Evolutionary conservation across 2,888 invertebrate species (phyloP).

Genomic region (Himalopsyche japonica): DNA sequence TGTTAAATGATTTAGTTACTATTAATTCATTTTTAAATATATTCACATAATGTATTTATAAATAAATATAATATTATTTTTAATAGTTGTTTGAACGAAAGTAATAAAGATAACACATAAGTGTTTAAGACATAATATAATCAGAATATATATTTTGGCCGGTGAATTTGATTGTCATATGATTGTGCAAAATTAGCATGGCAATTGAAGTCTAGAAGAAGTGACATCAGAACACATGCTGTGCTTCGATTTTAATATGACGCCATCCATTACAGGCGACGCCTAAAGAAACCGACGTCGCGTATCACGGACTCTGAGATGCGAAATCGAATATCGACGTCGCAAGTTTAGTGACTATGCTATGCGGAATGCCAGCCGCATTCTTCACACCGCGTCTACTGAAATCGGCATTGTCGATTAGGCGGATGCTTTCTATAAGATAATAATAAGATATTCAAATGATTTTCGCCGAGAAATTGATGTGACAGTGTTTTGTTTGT

Average conservation of each 20-base stretch:
- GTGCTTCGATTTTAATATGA: not conserved
- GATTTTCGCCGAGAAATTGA: not conserved
- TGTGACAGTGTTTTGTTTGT: too few species aligned
- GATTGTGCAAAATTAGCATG: not conserved
- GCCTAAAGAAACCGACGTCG: not conserved
- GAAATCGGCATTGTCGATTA: not conserved
- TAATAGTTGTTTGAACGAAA: too few species aligned
- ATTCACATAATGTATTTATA: too few species aligned
- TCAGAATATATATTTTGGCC: too few species aligned
- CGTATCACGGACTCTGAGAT: not conserved
- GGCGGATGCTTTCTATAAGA: not conserved
- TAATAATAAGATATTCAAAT: not conserved
- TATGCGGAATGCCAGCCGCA: not conserved
- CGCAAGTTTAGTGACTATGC: not conserved
- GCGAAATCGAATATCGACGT: not conserved
- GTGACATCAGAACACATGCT: constrained; percentile 4
- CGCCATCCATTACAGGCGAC: not conserved
- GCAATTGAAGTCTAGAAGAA: not conserved
- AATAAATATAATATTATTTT: too few species aligned
- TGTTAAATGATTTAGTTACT: too few species aligned
- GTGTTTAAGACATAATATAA: too few species aligned
- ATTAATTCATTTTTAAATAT: too few species aligned
- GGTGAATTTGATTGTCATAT: not conserved
- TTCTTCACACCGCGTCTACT: not conserved
- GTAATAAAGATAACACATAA: too few species aligned